A percentile compares a stretch with the other conserved stretches of the same genome.
These are phyloP conservation scores for Rhea pennata DNA, from an alignment of 2,113 vertebrate genomes.

Conservation along the genomic window DNA sequence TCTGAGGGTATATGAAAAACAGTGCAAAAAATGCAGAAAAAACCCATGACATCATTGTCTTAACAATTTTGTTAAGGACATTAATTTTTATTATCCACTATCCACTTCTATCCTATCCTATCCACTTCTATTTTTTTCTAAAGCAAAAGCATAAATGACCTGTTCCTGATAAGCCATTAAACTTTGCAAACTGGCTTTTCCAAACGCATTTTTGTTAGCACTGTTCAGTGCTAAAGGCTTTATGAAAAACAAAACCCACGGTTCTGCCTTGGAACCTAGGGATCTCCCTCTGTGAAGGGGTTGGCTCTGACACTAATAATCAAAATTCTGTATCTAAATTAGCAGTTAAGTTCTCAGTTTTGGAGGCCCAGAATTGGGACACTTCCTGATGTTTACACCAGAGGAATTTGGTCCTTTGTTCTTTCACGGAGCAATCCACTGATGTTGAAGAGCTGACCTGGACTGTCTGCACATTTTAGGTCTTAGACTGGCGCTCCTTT, in stretches of 20 bases:
- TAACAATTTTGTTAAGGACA: background rate
- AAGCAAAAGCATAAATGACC: background rate
- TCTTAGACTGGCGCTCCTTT: fast-evolving
- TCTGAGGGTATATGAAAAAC: background rate
- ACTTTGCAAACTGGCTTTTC: background rate
- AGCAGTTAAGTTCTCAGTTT: background rate
- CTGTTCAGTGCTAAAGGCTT: background rate
- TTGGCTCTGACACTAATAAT: background rate
- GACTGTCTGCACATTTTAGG: background rate
- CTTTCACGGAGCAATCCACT: background rate
- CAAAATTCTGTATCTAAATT: background rate
- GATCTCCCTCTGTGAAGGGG: fast-evolving
- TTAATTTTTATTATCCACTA: background rate
- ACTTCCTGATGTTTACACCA: background rate
- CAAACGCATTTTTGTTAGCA: background rate
- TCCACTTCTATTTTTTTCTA: background rate
- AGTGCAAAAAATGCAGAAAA: background rate
- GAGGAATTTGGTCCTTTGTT: background rate
- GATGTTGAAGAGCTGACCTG: background rate
- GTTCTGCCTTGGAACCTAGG: background rate
- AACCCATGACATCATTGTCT: background rate
- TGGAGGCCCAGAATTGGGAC: background rate
- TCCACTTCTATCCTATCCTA: background rate
- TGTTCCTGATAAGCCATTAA: background rate
- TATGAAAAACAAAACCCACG: background rate